A percentile compares a stretch with the other conserved stretches of the same genome.
These are phyloP conservation scores for Parochlus steinenii DNA, from an alignment of 2,888 invertebrate species.

Conservation along the genomic window DNA sequence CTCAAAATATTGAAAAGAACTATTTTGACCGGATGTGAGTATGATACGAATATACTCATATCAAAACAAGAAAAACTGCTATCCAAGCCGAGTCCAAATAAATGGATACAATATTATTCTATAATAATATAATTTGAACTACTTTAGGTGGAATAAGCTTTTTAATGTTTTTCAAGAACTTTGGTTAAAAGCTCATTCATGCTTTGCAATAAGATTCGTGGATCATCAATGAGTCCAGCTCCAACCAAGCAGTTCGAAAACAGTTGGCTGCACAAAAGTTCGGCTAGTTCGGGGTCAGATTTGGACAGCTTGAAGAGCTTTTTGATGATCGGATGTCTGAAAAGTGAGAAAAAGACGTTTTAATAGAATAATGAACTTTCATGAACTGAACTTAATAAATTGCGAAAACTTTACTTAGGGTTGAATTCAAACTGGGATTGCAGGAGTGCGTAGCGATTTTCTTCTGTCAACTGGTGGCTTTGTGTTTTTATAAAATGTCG, in stretches of 20 bases:
- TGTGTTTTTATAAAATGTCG: slow-evolving; percentile 87
- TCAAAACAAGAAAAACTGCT: too few species aligned
- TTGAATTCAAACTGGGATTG: slow-evolving; percentile 91
- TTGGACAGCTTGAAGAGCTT: slow-evolving; percentile 62
- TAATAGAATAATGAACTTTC: background rate
- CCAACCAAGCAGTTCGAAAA: slow-evolving; percentile 91
- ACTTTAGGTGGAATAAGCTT: too few species aligned
- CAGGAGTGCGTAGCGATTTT: slow-evolving; percentile 67
- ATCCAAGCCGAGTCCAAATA: too few species aligned
- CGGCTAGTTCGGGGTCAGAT: slow-evolving; percentile 63
- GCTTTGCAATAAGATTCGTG: slow-evolving; percentile 34
- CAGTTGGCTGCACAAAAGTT: slow-evolving; percentile 72
- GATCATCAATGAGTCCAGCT: slow-evolving; percentile 86
- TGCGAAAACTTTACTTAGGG: slow-evolving; percentile 48
- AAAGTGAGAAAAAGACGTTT: slow-evolving; percentile 15
- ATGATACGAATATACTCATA: too few species aligned
- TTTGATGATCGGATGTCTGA: slow-evolving; percentile 74
- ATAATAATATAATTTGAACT: too few species aligned
- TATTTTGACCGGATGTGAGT: too few species aligned
- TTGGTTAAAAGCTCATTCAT: background rate
- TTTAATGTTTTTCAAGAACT: background rate
- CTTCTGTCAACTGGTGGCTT: slow-evolving; percentile 63
- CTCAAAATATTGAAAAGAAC: too few species aligned
- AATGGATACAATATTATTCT: too few species aligned
- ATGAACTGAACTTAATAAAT: too few species aligned